Base-by-base conservation (phyloP, 2,113 vertebrate species). In the Columba janthina region DNA sequence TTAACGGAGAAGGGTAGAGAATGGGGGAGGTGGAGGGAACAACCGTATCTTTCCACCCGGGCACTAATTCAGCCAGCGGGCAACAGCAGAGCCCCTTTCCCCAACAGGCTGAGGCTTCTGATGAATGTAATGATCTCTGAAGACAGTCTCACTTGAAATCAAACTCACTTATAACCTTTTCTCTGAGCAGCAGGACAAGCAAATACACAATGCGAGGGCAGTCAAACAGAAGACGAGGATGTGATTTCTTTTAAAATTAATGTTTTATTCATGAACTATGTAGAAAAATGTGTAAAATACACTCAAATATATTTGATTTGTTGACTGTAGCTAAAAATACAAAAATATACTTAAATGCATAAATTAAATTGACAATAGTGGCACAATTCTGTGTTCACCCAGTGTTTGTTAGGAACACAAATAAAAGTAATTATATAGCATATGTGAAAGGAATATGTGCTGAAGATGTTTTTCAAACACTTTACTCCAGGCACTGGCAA, bases 321-420 rank as follows among this genome's bases (percentile, higher is more conserved):
- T 93, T 65, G 71, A 79, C 85, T 88, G 95, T 38, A 72, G 82
- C 95, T 93, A 92, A 93, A 98, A 95, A 93, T 96, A 96, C 79
- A 96, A 97, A 98, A 97, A 96, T 97, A 97, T 97, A 97, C 90
- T 94, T 97, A 97, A 97, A 97, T 85, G 95, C 84, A 96, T 97
- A 94, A 96, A 94, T 97, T 97, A 97, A 98, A 95, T 85, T 84
- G 92, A 95, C 87, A 96, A 90, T 74, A 90, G 66, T 84, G 83
- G 90, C 89, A 90, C 86, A 86, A 44, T 76, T 74, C 60, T 96
- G 88, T 86, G 81, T 88, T 97, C 76, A 86, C 85, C 78, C 34
- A 88, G 64, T 86, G 36, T 89, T 94, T 97, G 80, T 94, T 94
- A 97, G 73, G 80, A 97, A 92, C 85, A 93, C 73, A 93, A 67